Conservation (phyloP, 1,140 invertebrate genomes). For the Tetraneura akinire region DNA sequence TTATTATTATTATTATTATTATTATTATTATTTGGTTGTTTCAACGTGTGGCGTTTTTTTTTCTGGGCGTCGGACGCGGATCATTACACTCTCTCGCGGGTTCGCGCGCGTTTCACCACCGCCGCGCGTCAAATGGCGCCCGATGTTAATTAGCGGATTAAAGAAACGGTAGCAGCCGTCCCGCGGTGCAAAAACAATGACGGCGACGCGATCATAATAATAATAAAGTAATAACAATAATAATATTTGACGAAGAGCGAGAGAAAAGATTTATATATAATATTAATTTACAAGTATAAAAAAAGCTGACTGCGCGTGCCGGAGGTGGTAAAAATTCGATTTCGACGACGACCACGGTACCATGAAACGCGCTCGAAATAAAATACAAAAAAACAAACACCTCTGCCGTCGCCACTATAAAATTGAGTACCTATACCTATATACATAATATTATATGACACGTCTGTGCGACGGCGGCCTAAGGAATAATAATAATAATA, state of each 20-base stretch:
- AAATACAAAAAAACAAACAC: constrained; percentile 46
- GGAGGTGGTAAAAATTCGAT: constrained; percentile 51
- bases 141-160: constrained; percentile 50
- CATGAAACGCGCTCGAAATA: background rate
- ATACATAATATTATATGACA: no score
- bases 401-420: constrained; percentile 4
- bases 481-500: constrained; percentile 15
- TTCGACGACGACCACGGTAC: background rate
- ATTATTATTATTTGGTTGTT: background rate
- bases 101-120: background rate
- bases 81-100: constrained; percentile 17
- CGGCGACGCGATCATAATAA: background rate
- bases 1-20: background rate
- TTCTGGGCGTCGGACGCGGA: constrained; percentile 7
- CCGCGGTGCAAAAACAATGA: constrained; percentile 45
- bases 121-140: constrained; percentile 38
- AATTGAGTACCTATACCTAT: no score
- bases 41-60: background rate
- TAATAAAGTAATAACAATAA: background rate
- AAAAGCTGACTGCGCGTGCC: constrained; percentile 37
- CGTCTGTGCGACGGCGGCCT: background rate
- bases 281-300: background rate
- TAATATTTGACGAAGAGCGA: no score
- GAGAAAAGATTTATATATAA: no score
- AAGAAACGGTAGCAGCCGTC: constrained; percentile 49